Base-by-base conservation (phyloP, 2,888 invertebrate species). In the Torymus auratus region DNA sequence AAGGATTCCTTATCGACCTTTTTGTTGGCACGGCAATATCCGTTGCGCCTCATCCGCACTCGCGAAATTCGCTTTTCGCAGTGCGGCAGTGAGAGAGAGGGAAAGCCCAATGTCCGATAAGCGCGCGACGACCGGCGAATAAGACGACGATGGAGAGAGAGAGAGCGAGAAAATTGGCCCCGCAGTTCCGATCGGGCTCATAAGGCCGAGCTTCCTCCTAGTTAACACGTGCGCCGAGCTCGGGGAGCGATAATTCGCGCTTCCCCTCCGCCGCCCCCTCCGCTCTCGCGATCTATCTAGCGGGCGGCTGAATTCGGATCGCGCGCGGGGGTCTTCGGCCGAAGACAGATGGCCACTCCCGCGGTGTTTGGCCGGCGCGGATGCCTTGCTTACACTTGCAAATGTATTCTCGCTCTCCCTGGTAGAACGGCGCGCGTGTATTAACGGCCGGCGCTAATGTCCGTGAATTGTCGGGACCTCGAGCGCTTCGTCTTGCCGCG, bases 321-420 rank as follows among this genome's bases (percentile, higher is more conserved):
- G 81, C 83, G 80, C 83, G 80, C 82, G 78, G 83, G 78, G 82
- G 79, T 86, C 85, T 88, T 88, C 86, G 87, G 83, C 79, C 82
- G 83, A 62, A 78, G 60, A 28, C 28, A 28, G 28, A 28, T 28
- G 7, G 28, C 28, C 28, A 28, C 28, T 28, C 28, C 28, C 7
- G 28, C 28, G 28, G 28, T 28, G 28, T 28, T 28, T 28, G 28
- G 28, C 28, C 3, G 28, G 74, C 84, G 81, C 84, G 76, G 72
- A 68, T 75, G n/a, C 60, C 17, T 83, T 84, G 85, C 84, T 88
- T 87, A 87, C 84, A 85, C 85, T 89, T 88, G 88, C 88, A 88
- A 89, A 88, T 89, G 86, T 85, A 86, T 87, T 87, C 86, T 73
- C 28, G 1, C 28, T 28, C 28, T 2, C 28, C 7, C 28, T 28